phyloP scores from a whole-genome alignment of 2,888 invertebrate species.

The Pyrocoelia pectoralis region DNA sequence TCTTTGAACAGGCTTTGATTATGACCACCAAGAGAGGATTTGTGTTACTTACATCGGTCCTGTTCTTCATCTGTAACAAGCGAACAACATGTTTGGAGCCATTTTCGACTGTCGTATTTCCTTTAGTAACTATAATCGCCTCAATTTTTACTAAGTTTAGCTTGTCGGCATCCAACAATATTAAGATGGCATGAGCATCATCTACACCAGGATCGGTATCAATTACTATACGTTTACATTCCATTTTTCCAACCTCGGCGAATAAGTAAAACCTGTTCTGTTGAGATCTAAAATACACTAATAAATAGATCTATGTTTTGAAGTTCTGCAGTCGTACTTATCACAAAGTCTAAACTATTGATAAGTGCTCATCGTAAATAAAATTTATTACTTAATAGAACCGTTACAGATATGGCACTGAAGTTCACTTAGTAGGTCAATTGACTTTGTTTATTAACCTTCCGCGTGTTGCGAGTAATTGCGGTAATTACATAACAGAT shows the following conservation, averaged over 20 bases:
- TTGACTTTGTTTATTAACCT: too few relatives aligned
- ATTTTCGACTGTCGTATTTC: constrained; percentile 76
- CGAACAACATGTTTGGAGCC: constrained; percentile 74
- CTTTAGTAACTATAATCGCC: constrained; percentile 78
- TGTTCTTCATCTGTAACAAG: constrained; percentile 67
- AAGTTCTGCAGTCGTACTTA: too few relatives aligned
- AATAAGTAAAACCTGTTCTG: too few relatives aligned
- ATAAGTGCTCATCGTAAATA: neutral
- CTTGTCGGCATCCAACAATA: constrained; percentile 65
- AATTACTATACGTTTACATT: constrained; percentile 58
- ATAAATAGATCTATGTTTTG: too few relatives aligned
- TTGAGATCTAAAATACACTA: too few relatives aligned
- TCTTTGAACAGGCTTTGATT: too few relatives aligned
- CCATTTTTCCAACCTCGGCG: neutral
- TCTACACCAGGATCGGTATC: constrained; percentile 73
- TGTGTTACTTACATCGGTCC: constrained; percentile 67
- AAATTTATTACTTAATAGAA: too few relatives aligned
- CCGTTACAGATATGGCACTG: too few relatives aligned
- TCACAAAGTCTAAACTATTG: neutral
- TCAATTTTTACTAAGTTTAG: constrained; percentile 63
- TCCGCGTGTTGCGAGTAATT: too few relatives aligned
- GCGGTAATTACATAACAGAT: too few relatives aligned
- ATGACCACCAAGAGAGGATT: neutral
- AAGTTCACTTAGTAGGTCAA: too few relatives aligned
- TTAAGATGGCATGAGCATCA: constrained; percentile 69